These are phyloP conservation scores for Diaphora mendica DNA, from an alignment of 2,888 invertebrate species.

Conservation along the genomic window DNA sequence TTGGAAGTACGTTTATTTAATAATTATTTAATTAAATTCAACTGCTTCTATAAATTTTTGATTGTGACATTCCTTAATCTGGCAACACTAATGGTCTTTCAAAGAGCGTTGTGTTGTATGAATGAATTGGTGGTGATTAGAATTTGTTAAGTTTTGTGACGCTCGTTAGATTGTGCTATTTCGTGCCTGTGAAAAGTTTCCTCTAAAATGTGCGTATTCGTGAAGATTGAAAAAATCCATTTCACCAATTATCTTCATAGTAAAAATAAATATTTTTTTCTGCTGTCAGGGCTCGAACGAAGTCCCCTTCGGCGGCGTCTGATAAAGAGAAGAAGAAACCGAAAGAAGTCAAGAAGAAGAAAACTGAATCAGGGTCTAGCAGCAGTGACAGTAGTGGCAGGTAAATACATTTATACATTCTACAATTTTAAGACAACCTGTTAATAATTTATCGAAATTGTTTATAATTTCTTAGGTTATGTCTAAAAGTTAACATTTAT, in stretches of 20 bases:
- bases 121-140: neutral
- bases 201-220: constrained; percentile 12
- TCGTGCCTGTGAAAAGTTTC: neutral
- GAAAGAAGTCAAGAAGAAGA: constrained; percentile 87
- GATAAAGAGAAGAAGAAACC: constrained; percentile 91
- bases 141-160: neutral
- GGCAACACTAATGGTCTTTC: no score
- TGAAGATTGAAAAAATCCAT: neutral
- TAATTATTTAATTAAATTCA: no score
- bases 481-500: constrained; percentile 24
- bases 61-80: no score
- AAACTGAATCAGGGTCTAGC: constrained; percentile 91
- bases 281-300: constrained; percentile 90
- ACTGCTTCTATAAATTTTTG: no score
- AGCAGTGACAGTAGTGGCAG: constrained; percentile 93
- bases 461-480: constrained; percentile 34
- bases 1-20: no score
- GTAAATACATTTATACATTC: constrained; percentile 69
- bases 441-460: neutral
- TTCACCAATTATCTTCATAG: neutral
- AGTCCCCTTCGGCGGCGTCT: constrained; percentile 89
- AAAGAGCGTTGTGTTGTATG: neutral
- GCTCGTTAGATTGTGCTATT: constrained; percentile 1
- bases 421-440: neutral
- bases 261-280: constrained; percentile 18